Evolutionary conservation across 2,888 invertebrate genomes (phyloP).

Genomic region (Synanthedon formicaeformis): DNA sequence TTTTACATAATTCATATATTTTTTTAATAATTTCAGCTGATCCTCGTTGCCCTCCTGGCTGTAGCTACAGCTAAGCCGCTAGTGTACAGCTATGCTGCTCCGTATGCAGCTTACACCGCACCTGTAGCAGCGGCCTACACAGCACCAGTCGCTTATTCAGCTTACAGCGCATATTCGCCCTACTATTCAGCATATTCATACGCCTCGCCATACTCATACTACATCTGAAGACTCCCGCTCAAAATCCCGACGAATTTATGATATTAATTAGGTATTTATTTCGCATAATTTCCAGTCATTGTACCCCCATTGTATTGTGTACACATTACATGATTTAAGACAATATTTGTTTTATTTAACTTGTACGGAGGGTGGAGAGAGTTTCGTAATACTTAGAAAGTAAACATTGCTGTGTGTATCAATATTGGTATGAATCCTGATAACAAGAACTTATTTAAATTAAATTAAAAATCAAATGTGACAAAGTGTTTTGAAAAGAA

Average conservation of each 20-base stretch:
- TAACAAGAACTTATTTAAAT: too few relatives aligned
- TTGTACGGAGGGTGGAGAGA: neutral
- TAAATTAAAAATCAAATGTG: too few relatives aligned
- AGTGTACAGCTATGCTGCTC: constrained; percentile 1
- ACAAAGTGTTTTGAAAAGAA: too few relatives aligned
- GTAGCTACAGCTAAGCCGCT: constrained; percentile 44
- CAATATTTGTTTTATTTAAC: neutral
- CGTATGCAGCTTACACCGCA: constrained; percentile 27
- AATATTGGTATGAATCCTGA: too few relatives aligned
- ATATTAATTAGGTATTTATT: neutral
- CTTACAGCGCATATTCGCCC: constrained; percentile 34
- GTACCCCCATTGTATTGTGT: neutral
- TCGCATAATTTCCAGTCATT: neutral
- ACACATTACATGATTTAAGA: neutral
- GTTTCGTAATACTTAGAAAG: neutral
- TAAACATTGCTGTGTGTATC: too few relatives aligned
- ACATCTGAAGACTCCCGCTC: constrained; percentile 6
- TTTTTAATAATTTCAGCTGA: constrained; percentile 24
- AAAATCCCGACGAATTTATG: neutral
- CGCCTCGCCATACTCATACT: constrained; percentile 31
- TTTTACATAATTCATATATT: neutral
- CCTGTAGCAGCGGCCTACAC: constrained; percentile 28
- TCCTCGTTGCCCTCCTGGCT: constrained; percentile 45
- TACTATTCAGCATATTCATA: constrained; percentile 32
- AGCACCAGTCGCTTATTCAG: constrained; percentile 27